Evolutionary conservation across 2,797 vertebrate species (phyloP), one percentile per base, ranked within the genome.

Genomic region (Sebastes wilsoni): DNA sequence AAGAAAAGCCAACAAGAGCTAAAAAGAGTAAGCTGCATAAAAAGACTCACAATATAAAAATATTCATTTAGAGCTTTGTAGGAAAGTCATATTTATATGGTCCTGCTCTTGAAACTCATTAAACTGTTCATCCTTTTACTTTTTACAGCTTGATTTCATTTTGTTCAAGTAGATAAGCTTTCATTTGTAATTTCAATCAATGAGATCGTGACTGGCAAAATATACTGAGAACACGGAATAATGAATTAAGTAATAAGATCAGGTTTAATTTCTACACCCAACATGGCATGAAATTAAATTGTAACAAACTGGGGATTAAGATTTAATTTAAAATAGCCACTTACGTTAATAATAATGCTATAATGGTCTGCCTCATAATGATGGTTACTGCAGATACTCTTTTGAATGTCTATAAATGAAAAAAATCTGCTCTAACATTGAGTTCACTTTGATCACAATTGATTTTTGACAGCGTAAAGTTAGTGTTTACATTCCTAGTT

Each of bases 1-100:
- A 83, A 77, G 69, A 79, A 65, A 85, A 78, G 79, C 64, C 75
- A 88, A 67, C 74, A 81, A 34, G 67, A 82, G 34, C 52, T 74
- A 66, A 49, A 80, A 81, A 72, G 61, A 79, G 69, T 22, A 59
- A 66, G 78, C 70, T 75, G 75, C 79, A 76, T 75, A 32, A 87
- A 77, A 72, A 78, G 25, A 75, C 28, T 2, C 32, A 49, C 11
- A 54, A 25, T 36, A 34, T 60, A 12, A 65, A 77, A 86, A 61
- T n/a, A 32, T 73, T 54, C 2, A 73, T 68, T 76, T 59, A 3
- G 30, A 62, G 49, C 61, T 83, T 74, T 18, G 25, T n/a, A 30
- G 54, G 54, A 58, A 80, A 81, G 67, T 64, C 49, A 6, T 28
- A 61, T 82, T 72, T 59, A 13, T 75, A 65, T 36, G 25, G 36